Percentiles rank a stretch among this genome's conserved stretches.
These are phyloP conservation scores for Ophioderma brevispina DNA, from an alignment of 35 echinoderm and acorn worm species.

Conservation along the genomic window DNA sequence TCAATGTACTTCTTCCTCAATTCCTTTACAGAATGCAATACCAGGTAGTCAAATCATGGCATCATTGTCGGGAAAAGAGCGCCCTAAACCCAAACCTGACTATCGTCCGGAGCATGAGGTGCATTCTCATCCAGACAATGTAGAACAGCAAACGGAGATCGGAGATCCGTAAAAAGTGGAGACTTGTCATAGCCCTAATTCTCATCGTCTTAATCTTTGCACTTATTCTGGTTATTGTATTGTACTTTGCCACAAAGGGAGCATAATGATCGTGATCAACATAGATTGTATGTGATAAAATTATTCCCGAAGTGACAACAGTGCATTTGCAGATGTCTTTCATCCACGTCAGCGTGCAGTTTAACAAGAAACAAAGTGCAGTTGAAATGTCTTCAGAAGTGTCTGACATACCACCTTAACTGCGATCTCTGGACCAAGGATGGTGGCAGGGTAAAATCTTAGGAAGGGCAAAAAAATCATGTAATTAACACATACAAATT, in stretches of 20 bases:
- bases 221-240: slow-evolving; percentile 51
- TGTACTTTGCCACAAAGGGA: slow-evolving; percentile 41
- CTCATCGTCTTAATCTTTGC: slow-evolving; percentile 54
- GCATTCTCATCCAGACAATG: background rate
- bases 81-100: background rate
- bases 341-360: too few species aligned
- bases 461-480: too few species aligned
- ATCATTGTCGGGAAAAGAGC: background rate
- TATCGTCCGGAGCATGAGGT: background rate
- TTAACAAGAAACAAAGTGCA: too few species aligned
- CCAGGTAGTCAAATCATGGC: background rate
- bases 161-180: slow-evolving; percentile 53
- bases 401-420: too few species aligned
- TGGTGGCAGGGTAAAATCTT: too few species aligned
- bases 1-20: background rate
- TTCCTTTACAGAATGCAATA: background rate
- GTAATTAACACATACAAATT: too few species aligned
- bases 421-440: too few species aligned
- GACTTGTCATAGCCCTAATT: slow-evolving; percentile 46
- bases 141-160: slow-evolving; percentile 37
- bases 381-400: too few species aligned
- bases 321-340: too few species aligned
- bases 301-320: too few species aligned
- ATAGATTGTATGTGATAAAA: background rate
- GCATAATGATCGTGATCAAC: too few species aligned